A percentile compares a stretch with the other conserved stretches of the same genome.
Conservation (phyloP, 2,113 vertebrate genomes). For the Stomatorhinus ivindoensis region DNA sequence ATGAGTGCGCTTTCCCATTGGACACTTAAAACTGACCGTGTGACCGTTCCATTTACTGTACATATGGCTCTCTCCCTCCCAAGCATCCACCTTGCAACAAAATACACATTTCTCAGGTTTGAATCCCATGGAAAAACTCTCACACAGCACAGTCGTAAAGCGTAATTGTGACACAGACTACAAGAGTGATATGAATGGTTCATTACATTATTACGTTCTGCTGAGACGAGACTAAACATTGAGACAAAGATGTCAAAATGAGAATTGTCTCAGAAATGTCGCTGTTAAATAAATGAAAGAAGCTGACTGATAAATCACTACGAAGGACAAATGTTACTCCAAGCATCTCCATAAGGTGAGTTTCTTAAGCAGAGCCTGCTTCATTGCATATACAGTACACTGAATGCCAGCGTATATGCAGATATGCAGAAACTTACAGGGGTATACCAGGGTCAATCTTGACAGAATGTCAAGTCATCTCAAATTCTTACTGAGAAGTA, state of each 20-base stretch:
- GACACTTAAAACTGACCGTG: background rate
- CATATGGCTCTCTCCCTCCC: background rate
- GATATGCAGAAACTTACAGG: background rate
- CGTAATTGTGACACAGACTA: background rate
- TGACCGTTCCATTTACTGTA: background rate
- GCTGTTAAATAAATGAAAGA: background rate
- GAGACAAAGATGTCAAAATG: background rate
- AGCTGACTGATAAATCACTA: background rate
- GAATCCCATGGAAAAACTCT: background rate
- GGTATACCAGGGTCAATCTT: background rate
- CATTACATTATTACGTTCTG: background rate
- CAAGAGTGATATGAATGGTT: background rate
- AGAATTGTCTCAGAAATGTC: background rate
- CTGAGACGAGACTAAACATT: background rate
- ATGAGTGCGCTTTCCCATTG: background rate
- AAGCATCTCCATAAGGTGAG: background rate
- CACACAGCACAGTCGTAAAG: background rate
- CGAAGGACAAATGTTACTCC: background rate
- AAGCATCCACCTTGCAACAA: background rate
- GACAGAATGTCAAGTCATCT: background rate
- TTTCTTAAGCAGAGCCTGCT: background rate
- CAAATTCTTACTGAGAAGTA: background rate
- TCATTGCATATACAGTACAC: background rate
- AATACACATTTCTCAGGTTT: background rate
- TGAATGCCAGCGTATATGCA: background rate